A percentile compares a stretch with the other conserved stretches of the same genome.
phyloP scores from a whole-genome alignment of 2,113 vertebrate species.

The Callocephalon fimbriatum region DNA sequence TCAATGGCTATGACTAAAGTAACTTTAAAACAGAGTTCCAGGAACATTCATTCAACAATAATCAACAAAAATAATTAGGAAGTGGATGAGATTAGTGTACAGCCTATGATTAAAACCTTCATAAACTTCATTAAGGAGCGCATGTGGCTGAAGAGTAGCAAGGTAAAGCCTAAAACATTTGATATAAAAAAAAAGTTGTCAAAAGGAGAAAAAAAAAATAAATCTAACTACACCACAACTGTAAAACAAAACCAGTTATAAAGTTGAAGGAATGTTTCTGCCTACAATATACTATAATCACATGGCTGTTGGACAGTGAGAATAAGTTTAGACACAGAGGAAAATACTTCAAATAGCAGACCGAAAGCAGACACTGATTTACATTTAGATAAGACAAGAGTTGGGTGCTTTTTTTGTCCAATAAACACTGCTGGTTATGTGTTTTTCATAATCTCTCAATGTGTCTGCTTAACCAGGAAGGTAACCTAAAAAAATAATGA shows the following conservation, averaged over 20 bases:
- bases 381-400: background rate
- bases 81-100: conserved; percentile 1
- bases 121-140: conserved; percentile 15
- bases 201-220: background rate
- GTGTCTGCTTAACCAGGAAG: background rate
- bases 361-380: background rate
- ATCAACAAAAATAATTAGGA: conserved; percentile 29
- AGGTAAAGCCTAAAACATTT: background rate
- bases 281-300: background rate
- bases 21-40: conserved; percentile 13
- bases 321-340: background rate
- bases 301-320: background rate
- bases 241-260: background rate
- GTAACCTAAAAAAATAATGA: background rate
- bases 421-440: background rate
- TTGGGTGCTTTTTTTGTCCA: background rate
- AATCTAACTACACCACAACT: background rate
- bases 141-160: background rate
- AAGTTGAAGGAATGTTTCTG: background rate
- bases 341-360: background rate
- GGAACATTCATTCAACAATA: background rate
- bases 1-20: background rate
- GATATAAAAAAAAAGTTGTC: background rate
- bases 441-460: background rate
- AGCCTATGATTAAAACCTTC: conserved; percentile 5